Evolutionary conservation across 2,113 vertebrate genomes (phyloP), one percentile per base, ranked within the genome.

Genomic region (Platanista minor): DNA sequence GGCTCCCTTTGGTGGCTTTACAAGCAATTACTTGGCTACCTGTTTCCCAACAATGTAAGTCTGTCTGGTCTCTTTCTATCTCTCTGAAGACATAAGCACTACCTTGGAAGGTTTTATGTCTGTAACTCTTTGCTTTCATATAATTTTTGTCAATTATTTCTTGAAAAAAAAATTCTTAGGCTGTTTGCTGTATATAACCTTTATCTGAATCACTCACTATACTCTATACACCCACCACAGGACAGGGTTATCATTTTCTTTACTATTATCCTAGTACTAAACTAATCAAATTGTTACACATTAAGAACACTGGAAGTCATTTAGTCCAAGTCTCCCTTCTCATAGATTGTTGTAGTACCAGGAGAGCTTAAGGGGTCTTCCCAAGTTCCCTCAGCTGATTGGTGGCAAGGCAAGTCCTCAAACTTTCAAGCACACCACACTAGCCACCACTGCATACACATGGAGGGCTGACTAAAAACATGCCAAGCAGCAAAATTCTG

Each of bases 21-120:
- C 66, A 97, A 95, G 78, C 72, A 91, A 88, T 93, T 97, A 29
- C 95, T 97, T 94, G 95, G 69, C 74, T 98, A 92, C 57, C 27
- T 98, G 80, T 96, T 98, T 96, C 64, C n/a, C 46, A 74, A 85
- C 62, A 97, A 94, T 94, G 57, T 87, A 46, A 83, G 33, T 20
- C 43, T 59, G 11, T 67, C 89, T 95, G 62, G 78, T 83, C 20
- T 72, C 80, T 97, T 12, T 92, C 49, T 71, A 57, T 83, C 0
- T 61, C 61, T 91, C 80, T 95, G 36, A 98, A 95, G 93, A 97
- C 3, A 84, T 59, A 96, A 18, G 7, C 6, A 71, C 41, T 93
- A 49, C 0, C 0, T 69, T 66, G 9, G 59, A 89, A 96, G 71
- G 92, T 86, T 97, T 75, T 75, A 92, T 25, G 3, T 43, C 11